Evolutionary conservation across 2,113 vertebrate species (phyloP).

Genomic region (Amia ocellicauda): DNA sequence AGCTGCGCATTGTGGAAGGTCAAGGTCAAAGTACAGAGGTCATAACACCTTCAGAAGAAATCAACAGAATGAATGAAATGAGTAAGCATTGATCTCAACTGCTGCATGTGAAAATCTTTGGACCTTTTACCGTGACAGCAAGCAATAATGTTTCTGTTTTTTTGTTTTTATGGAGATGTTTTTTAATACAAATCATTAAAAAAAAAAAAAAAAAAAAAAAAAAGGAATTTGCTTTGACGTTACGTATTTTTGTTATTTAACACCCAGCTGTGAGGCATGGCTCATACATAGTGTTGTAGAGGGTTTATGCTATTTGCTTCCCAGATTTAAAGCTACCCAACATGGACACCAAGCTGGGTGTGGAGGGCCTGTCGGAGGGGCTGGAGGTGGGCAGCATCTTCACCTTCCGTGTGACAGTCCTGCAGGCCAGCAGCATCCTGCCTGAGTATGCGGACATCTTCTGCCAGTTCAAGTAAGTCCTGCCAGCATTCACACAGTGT

Average conservation of each 20-base stretch:
- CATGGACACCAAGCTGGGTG: constrained; percentile 78
- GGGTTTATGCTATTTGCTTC: constrained; percentile 24
- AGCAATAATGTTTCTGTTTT: too few relatives aligned
- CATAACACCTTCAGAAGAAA: constrained; percentile 85
- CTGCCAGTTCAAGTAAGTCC: constrained; percentile 97
- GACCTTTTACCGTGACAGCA: too few relatives aligned
- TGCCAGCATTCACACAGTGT: too few relatives aligned
- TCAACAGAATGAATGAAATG: constrained; percentile 83
- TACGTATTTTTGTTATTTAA: too few relatives aligned
- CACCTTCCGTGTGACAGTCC: constrained; percentile 93
- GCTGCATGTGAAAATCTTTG: too few relatives aligned
- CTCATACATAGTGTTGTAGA: too few relatives aligned
- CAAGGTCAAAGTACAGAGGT: constrained; percentile 93
- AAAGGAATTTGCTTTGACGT: too few relatives aligned
- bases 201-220: too few relatives aligned
- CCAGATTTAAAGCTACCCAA: constrained; percentile 83
- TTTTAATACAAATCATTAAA: too few relatives aligned
- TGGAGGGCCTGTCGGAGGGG: constrained; percentile 73
- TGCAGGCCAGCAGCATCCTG: constrained; percentile 86
- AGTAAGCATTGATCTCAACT: too few relatives aligned
- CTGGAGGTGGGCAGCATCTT: constrained; percentile 89
- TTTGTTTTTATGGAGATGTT: too few relatives aligned
- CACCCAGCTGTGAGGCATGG: too few relatives aligned
- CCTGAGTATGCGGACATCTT: constrained; percentile 96
- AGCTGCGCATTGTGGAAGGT: constrained; percentile 93